Evolutionary conservation across 2,797 vertebrate species (phyloP), one percentile per base, ranked within the genome.

Genomic region (Falco peregrinus): DNA sequence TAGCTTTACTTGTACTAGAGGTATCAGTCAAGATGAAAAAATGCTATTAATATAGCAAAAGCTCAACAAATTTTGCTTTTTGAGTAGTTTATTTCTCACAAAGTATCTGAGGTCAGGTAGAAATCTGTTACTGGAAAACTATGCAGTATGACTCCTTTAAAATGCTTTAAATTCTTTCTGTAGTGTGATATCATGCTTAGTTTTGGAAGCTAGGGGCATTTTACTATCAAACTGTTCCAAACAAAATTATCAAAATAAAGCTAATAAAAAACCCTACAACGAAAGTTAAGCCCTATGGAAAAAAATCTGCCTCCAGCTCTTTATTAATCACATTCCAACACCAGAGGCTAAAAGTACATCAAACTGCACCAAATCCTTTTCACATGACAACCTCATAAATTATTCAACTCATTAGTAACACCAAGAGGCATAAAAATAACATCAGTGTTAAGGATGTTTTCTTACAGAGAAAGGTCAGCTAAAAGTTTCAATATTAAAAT

Each of bases 351-450:
- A 97, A 97, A 98, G 97, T 97, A 98, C 96, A 98, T 98, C 98
- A 98, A 97, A 98, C 98, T 98, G 98, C 98, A 98, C 97, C 97
- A 97, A 98, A 98, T 98, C 97, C 98, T 98, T 98, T 98, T 98
- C 98, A 98, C 98, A 98, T 98, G 98, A 99, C 99, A 99, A 98
- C 97, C 98, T 98, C 98, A 99, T 99, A 98, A 98, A 99, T 99
- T 99, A 99, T 99, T 99, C 98, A 97, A 95, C 98, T 99, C 98
- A 99, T 99, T 99, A 99, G 98, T 98, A 98, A 97, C 97, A 97
- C 96, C 97, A 96, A 97, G 97, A 98, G 97, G 98, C 98, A 98
- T 96, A 97, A 98, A 98, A 98, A 97, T 97, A 98, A 96, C 95
- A 98, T 97, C 96, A 97, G 86, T 95, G 93, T 90, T 97, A 98